A percentile compares a stretch with the other conserved stretches of the same genome.
Conservation (phyloP, 2,888 invertebrate genomes). For the Hetaerina titia region DNA sequence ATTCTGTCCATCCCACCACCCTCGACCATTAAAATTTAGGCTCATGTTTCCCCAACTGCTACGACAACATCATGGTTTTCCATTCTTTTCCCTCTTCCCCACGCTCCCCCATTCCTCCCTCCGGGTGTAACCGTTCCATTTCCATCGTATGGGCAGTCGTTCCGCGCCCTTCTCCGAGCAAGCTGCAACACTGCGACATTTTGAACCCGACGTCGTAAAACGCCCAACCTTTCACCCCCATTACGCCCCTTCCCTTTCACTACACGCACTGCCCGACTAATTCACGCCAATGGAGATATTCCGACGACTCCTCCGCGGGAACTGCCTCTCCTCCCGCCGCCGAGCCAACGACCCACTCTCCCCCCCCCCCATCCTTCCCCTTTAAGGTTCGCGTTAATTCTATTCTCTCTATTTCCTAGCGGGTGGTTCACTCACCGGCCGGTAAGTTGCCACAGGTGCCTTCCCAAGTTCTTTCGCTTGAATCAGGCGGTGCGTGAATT, state of each 20-base stretch:
- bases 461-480: too few species aligned
- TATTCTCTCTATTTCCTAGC: neutral
- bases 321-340: neutral
- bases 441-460: too few species aligned
- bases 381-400: neutral
- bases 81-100: neutral
- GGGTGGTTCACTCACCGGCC: too few species aligned
- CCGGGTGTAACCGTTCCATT: neutral
- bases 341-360: neutral
- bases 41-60: neutral
- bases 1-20: neutral
- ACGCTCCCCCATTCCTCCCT: neutral
- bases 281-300: constrained; percentile 8
- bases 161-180: neutral
- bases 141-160: neutral
- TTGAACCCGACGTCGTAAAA: neutral
- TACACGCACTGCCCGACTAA: neutral
- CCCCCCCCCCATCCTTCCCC: neutral
- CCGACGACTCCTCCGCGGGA: neutral
- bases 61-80: neutral
- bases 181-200: neutral
- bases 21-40: neutral
- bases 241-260: neutral
- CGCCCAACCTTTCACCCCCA: neutral
- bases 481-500: too few species aligned